phyloP scores from a whole-genome alignment of 2,888 invertebrate species.

The Operophtera brumata region DNA sequence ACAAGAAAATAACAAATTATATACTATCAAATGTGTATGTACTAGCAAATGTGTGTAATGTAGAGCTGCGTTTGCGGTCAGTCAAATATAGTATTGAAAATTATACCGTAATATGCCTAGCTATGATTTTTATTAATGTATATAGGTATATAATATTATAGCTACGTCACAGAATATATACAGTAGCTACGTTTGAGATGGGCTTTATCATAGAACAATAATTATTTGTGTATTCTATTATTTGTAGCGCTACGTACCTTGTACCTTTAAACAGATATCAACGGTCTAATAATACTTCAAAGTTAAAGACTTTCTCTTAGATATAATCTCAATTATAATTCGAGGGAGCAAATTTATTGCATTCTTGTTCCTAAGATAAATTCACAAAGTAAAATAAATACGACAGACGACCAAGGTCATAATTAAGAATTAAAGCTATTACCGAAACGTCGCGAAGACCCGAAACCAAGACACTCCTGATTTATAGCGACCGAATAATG shows the following conservation, averaged over 20 bases:
- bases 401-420: constrained; percentile 59
- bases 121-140: too few species aligned
- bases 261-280: not conserved
- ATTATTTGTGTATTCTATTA: too few species aligned
- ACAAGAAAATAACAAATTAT: too few species aligned
- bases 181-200: too few species aligned
- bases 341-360: constrained; percentile 61
- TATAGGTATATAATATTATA: too few species aligned
- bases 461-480: constrained; percentile 51
- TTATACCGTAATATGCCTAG: too few species aligned
- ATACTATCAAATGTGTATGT: too few species aligned
- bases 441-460: constrained; percentile 62
- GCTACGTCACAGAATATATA: too few species aligned
- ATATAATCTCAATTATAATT: constrained; percentile 61
- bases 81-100: too few species aligned
- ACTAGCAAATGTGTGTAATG: too few species aligned
- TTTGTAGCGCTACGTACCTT: not conserved
- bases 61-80: too few species aligned
- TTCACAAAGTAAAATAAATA: constrained; percentile 69
- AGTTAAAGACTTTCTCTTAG: not conserved
- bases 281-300: not conserved
- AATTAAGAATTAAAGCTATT: constrained; percentile 75
- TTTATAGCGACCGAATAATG: constrained; percentile 63
- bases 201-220: too few species aligned
- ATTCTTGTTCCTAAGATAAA: constrained; percentile 49